Percentiles rank a stretch among this genome's conserved stretches.
Evolutionary conservation across 2,888 invertebrate species (phyloP).

Genomic region (Megaustenia siamemsis): DNA sequence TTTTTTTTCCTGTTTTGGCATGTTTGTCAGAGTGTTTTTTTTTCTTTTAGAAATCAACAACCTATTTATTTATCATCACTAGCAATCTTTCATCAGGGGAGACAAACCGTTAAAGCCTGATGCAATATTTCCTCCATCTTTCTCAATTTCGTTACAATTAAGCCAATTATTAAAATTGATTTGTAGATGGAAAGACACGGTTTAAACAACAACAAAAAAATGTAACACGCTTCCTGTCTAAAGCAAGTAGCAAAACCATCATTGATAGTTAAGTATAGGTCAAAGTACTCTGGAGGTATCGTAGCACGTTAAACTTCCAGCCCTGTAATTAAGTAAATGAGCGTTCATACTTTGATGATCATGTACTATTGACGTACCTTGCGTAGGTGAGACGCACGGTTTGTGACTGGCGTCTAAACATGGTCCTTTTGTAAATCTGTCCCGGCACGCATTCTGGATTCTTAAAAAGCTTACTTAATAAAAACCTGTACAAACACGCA

Average conservation of each 20-base stretch:
- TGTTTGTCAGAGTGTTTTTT: too few species aligned
- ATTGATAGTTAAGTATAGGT: background rate
- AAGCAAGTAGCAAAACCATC: background rate
- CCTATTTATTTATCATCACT: too few species aligned
- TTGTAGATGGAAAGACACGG: too few species aligned
- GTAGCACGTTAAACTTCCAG: background rate
- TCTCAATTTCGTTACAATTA: too few species aligned
- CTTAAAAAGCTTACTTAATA: conserved; percentile 1
- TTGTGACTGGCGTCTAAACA: background rate
- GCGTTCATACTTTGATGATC: background rate
- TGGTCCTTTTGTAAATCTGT: background rate
- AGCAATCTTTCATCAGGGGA: too few species aligned
- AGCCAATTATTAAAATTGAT: too few species aligned
- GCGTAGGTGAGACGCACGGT: background rate
- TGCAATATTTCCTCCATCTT: too few species aligned
- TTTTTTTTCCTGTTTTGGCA: too few species aligned
- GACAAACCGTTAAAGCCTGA: too few species aligned
- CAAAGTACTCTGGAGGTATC: background rate
- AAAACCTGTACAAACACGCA: background rate
- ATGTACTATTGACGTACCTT: background rate
- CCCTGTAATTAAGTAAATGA: background rate
- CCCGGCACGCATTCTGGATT: background rate
- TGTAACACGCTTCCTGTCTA: background rate
- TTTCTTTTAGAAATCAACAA: too few species aligned
- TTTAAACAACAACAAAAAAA: background rate